Evolutionary conservation across 2,797 vertebrate genomes (phyloP).

Genomic region (Vipera latastei): DNA sequence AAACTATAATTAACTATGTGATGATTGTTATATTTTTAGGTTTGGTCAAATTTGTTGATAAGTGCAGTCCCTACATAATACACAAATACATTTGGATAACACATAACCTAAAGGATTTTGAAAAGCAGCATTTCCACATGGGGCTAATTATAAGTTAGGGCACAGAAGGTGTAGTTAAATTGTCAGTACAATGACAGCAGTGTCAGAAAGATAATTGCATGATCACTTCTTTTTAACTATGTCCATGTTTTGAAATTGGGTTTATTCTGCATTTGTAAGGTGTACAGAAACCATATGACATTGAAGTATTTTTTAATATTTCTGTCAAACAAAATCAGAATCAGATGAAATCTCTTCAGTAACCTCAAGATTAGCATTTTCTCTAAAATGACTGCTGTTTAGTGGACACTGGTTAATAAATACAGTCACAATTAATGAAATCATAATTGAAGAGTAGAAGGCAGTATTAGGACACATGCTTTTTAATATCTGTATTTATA

Average conservation of each 20-base stretch:
- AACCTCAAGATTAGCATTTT: no score
- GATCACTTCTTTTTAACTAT: conserved; percentile 53
- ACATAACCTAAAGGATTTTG: conserved; percentile 28
- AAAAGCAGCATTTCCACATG: conserved; percentile 43
- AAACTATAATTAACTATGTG: conserved; percentile 29
- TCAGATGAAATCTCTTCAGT: not conserved
- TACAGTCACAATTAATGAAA: no score
- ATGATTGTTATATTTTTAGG: conserved; percentile 28
- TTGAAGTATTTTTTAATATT: conserved; percentile 43
- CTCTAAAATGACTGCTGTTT: no score
- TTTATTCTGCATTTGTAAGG: conserved; percentile 61
- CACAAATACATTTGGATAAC: conserved; percentile 41
- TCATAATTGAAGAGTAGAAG: no score
- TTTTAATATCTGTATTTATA: no score
- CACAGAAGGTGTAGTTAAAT: conserved; percentile 62
- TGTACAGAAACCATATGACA: conserved; percentile 51
- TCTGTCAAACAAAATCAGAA: conserved; percentile 9
- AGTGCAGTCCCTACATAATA: conserved; percentile 18
- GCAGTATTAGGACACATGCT: no score
- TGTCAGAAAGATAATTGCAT: conserved; percentile 51
- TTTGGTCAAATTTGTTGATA: conserved; percentile 44
- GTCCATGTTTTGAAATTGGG: conserved; percentile 53
- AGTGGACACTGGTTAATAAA: no score
- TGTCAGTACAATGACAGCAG: conserved; percentile 47
- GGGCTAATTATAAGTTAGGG: conserved; percentile 58